These are phyloP conservation scores for Ganaspis brasiliensis DNA, from an alignment of 2,888 invertebrate genomes.

Conservation along the genomic window DNA sequence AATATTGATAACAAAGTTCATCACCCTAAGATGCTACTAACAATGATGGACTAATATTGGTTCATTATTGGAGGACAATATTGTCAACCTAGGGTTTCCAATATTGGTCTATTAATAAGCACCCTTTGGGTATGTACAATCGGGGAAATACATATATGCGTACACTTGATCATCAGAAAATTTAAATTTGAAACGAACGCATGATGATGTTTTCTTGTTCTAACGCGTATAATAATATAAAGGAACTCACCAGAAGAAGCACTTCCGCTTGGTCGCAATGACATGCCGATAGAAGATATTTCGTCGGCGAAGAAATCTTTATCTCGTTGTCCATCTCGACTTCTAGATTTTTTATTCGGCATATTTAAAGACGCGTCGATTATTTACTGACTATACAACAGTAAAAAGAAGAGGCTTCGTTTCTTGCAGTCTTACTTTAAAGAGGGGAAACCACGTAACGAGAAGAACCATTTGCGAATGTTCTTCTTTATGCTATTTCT, in stretches of 20 bases:
- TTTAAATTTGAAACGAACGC: too few species aligned
- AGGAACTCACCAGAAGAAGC: conserved; percentile 87
- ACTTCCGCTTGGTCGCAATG: conserved; percentile 87
- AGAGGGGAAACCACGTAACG: not conserved
- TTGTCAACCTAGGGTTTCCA: too few species aligned
- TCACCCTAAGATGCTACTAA: too few species aligned
- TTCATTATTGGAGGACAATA: too few species aligned
- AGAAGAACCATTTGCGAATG: not conserved
- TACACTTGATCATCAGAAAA: too few species aligned
- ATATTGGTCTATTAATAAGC: too few species aligned
- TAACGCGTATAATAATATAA: not conserved
- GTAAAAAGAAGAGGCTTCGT: conserved; percentile 6
- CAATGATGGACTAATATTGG: too few species aligned
- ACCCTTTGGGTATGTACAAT: too few species aligned
- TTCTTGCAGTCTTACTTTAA: conserved; percentile 8
- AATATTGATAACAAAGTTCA: too few species aligned
- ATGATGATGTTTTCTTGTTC: too few species aligned
- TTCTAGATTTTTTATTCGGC: conserved; percentile 76
- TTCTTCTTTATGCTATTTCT: conserved; percentile 5
- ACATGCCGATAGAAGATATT: conserved; percentile 94
- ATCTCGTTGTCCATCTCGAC: conserved; percentile 75
- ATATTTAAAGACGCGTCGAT: conserved; percentile 64
- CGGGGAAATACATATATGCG: too few species aligned
- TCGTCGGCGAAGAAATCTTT: conserved; percentile 81
- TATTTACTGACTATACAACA: conserved; percentile 12